Base-by-base conservation (phyloP, 1,140 invertebrate species). In the Plodia interpunctella region DNA sequence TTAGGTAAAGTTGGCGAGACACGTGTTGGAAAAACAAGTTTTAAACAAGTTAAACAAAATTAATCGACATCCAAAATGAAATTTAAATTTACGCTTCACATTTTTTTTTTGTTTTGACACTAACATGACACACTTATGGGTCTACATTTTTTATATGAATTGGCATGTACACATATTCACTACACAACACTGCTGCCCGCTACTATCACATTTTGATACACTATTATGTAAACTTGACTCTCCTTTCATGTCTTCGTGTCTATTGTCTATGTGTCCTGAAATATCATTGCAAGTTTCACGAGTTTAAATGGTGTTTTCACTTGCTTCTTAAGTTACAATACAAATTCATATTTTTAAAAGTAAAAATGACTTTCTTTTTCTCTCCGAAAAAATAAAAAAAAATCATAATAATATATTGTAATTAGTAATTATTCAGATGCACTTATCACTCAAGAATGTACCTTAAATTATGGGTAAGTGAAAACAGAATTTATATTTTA, bases 91-190 rank as follows among this genome's bases (percentile, higher is more conserved):
- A 57, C 44, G 44, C 15, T 44, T 15, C 15, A 44, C 54, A 55
- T 28, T 25, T 54, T 30, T n/a, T 10, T 55, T 55, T 35, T n/a
- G 28, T 57, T 44, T 49, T 20, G 1, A 50, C 49, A 57, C 19
- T 50, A n/a, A 59, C 58, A 54, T 60, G 18, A 60, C 44, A 60
- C 59, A 30, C 59, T 55, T 49, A 38, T 60, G 59, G 59, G 59
- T 60, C 59, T 60, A 55, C 59, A 18, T 50, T 17, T 19, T 13
- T 49, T 54, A 28, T 54, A 25, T 25, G n/a, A 59, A 54, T 52
- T 55, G 52, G 58, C 58, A 60, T 60, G 58, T 19, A 54, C 58
- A 60, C 52, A 18, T 20, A 17, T 25, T 15, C 19, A 54, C 19
- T 32, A 54, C 58, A 54, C 51, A 21, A 21, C 58, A 60, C 58